Base-by-base conservation (phyloP, 2,888 invertebrate genomes). In the Galerucella nymphaeae region DNA sequence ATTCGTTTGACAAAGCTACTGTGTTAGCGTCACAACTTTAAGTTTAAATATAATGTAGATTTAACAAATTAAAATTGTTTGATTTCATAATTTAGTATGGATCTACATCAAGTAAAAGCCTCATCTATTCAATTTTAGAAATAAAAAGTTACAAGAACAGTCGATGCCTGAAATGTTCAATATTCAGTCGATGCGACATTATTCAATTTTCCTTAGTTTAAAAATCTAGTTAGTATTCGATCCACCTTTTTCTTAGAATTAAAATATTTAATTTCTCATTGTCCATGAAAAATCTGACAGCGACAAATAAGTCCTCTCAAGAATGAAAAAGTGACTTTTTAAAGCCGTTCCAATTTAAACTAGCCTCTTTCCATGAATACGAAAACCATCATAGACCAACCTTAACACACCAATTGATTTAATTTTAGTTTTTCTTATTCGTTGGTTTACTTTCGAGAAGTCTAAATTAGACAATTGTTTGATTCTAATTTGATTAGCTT, bases 391-490 rank as follows among this genome's bases (percentile, higher is more conserved):
- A 73, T 48, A 62, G 66, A 69, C 73, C 69, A 57, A 71, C 65
- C 71, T 73, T 67, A 74, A 78, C 75, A 78, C 75, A 78, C 77
- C 79, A 82, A 81, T 80, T 82, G 82, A 83, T 83, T 83, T 78
- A 78, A 75, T 77, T 77, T 62, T n/a, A n/a, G n/a, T 41, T 62
- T 30, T 20, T 50, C 53, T 62, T 55, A n/a, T 62, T 63, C 78
- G 71, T 75, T 73, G 76, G 75, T 53, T 62, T 53, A 63, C 69
- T 66, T 77, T 57, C 18, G 23, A 58, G 80, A 82, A 82, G 83
- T 82, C 82, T 84, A 84, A 85, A 85, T 85, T 84, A 83, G 82
- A 83, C 84, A 82, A 84, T 83, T 84, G 85, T 84, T 84, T 84
- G 85, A 84, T 83, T 81, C 82, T 82, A 83, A 84, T 84, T 82